Conservation (phyloP, 2,888 invertebrate genomes). For the Cepaea hortensis region DNA sequence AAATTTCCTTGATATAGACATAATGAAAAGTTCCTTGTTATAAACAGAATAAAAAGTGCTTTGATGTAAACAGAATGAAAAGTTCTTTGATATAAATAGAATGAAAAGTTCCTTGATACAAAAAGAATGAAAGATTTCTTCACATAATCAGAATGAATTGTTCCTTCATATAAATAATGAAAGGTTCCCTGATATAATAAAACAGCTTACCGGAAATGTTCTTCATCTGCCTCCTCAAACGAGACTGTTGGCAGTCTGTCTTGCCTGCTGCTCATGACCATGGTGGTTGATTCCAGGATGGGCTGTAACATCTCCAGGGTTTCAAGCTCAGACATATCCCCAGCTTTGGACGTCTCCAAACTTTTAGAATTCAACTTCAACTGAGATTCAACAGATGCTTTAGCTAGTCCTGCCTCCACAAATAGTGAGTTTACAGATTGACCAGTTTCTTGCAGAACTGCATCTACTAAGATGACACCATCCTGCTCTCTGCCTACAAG, state of each 20-base stretch:
- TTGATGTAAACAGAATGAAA: no score
- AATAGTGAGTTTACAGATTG: slow-evolving; percentile 20
- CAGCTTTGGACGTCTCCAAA: neutral
- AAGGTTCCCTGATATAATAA: neutral
- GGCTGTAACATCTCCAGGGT: slow-evolving; percentile 49
- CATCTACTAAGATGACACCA: slow-evolving; percentile 49
- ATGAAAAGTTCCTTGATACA: no score
- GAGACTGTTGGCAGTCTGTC: neutral
- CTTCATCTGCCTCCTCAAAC: slow-evolving; percentile 22
- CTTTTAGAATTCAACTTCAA: neutral
- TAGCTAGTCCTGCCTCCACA: slow-evolving; percentile 15
- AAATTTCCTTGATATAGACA: no score
- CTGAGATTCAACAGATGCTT: neutral
- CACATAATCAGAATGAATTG: no score
- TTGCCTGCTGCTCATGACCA: slow-evolving; percentile 13
- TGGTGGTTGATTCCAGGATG: slow-evolving; percentile 49
- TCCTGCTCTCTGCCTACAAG: slow-evolving; percentile 47
- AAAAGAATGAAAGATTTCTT: no score
- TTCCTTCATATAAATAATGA: neutral
- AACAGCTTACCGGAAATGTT: slow-evolving; percentile 26
- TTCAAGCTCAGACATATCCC: slow-evolving; percentile 45
- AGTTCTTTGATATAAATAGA: no score
- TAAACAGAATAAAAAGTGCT: no score
- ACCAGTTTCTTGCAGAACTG: slow-evolving; percentile 37
- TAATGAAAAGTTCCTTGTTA: no score